These are phyloP conservation scores for Tenthredo livida DNA, from an alignment of 2,888 invertebrate genomes.

Conservation along the genomic window DNA sequence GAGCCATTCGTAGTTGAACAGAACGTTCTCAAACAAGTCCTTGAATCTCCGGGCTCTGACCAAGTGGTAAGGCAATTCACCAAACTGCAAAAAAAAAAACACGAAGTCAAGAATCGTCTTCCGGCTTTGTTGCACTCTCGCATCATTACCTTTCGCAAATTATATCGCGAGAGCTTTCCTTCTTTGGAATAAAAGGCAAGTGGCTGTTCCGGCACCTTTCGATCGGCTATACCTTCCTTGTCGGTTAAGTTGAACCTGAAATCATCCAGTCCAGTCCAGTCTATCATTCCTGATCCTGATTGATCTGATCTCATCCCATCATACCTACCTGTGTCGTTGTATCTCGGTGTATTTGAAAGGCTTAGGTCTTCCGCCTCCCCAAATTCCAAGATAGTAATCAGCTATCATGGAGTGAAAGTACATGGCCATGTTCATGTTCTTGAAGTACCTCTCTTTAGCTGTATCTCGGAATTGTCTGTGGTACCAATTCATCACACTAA, in stretches of 20 bases:
- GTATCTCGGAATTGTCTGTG: constrained; percentile 97
- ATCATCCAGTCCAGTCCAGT: constrained; percentile 24
- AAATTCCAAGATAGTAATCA: constrained; percentile 97
- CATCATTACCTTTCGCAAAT: constrained; percentile 91
- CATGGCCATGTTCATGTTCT: constrained; percentile 97
- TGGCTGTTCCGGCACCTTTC: constrained; percentile 97
- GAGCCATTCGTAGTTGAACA: constrained; percentile 98
- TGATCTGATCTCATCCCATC: not conserved
- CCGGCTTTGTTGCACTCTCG: not conserved
- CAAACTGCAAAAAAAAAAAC: constrained; percentile 83
- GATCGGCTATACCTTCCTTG: constrained; percentile 92
- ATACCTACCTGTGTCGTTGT: constrained; percentile 90
- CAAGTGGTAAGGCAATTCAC: constrained; percentile 96
- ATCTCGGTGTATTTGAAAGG: constrained; percentile 98
- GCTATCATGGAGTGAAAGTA: constrained; percentile 99
- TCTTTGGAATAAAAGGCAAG: constrained; percentile 94
- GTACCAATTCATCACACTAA: constrained; percentile 99
- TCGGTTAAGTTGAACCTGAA: constrained; percentile 89
- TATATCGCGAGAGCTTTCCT: constrained; percentile 93
- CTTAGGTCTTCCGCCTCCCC: constrained; percentile 97
- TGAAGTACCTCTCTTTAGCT: constrained; percentile 96
- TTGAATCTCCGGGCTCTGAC: constrained; percentile 94
- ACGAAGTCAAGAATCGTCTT: not conserved
- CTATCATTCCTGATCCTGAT: not conserved
- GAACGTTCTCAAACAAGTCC: constrained; percentile 93